Evolutionary conservation across 2,797 vertebrate genomes (phyloP), one percentile per base, ranked within the genome.

Genomic region (Perdix hodgsoniae): DNA sequence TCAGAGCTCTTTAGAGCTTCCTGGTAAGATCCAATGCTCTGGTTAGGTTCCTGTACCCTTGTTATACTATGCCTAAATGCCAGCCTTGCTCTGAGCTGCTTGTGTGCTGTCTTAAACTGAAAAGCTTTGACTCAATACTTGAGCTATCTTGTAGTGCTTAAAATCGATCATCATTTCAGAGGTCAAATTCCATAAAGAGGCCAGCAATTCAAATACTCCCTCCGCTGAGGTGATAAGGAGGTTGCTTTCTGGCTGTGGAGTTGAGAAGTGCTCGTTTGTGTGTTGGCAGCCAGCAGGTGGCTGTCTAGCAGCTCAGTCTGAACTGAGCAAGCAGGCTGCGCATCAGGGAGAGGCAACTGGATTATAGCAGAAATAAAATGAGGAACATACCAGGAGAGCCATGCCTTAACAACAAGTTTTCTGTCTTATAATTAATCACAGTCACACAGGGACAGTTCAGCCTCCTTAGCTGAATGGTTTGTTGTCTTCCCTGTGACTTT

Each of bases 241-340:
- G 14, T 49, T 26, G 12, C 22, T 67, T 47, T 39, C 47, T 42
- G 74, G 42, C 33, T 76, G 79, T 37, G 42, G 49, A 88, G 64
- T 10, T 49, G 56, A 26, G 50, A n/a, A 37, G 45, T 11, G 26
- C 16, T 42, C 33, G 56, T 31, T 81, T 14, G 61, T 63, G 70
- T 81, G 83, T 23, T 40, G 50, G 76, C 52, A 83, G 63, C 70
- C 88, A 91, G 94, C 94, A 96, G 96, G 61, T 96, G 96, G 94
- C 93, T 90, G 82, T 92, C 82, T 60, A 72, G 75, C 73, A 80
- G 78, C 52, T 90, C 59, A 24, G 1, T 83, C 18, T 27, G 52
- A 42, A 15, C 57, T 10, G 56, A 79, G 39, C 60, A n/a, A 65
- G 19, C 33, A n/a, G n/a, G 16, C 75, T 54, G 73, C 6, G 47